A percentile compares a stretch with the other conserved stretches of the same genome.
These are phyloP conservation scores for Ylistrum balloti DNA, from an alignment of 1,140 invertebrate genomes.

Conservation along the genomic window DNA sequence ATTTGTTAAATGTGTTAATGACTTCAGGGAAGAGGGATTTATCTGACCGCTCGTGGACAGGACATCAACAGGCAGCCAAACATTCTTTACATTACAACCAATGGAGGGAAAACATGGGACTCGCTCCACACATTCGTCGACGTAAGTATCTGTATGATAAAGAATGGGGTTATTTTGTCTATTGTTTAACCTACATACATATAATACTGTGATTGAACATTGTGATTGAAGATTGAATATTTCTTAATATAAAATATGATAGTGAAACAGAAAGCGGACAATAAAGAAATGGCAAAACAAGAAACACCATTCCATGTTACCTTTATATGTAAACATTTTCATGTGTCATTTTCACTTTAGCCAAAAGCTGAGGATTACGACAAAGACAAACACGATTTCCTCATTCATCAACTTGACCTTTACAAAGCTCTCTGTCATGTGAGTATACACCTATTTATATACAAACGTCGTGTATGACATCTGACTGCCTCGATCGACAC, in stretches of 20 bases:
- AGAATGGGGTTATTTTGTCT: too few relatives aligned
- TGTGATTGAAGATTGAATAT: too few relatives aligned
- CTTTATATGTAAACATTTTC: not conserved
- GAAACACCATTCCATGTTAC: too few relatives aligned
- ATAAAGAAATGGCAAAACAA: too few relatives aligned
- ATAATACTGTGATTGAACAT: too few relatives aligned
- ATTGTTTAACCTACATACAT: too few relatives aligned
- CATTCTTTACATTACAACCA: conserved; percentile 81
- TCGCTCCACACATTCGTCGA: conserved; percentile 82
- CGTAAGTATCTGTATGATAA: conserved; percentile 75
- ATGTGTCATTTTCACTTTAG: conserved; percentile 8
- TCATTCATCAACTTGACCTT: conserved; percentile 81
- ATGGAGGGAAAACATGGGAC: conserved; percentile 75
- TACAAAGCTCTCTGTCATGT: conserved; percentile 79
- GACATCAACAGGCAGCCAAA: conserved; percentile 80
- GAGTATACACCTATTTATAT: too few relatives aligned
- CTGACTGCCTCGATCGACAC: too few relatives aligned
- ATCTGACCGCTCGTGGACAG: conserved; percentile 78
- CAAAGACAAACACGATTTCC: conserved; percentile 80
- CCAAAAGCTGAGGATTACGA: conserved; percentile 65
- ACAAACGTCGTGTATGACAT: too few relatives aligned
- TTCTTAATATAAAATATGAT: too few relatives aligned
- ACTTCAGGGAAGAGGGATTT: conserved; percentile 73
- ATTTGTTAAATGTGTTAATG: not conserved
- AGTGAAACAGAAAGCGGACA: too few relatives aligned